Evolutionary conservation across 1,140 invertebrate species (phyloP), one percentile per base, ranked within the genome.

Genomic region (Bombus soroeensis): DNA sequence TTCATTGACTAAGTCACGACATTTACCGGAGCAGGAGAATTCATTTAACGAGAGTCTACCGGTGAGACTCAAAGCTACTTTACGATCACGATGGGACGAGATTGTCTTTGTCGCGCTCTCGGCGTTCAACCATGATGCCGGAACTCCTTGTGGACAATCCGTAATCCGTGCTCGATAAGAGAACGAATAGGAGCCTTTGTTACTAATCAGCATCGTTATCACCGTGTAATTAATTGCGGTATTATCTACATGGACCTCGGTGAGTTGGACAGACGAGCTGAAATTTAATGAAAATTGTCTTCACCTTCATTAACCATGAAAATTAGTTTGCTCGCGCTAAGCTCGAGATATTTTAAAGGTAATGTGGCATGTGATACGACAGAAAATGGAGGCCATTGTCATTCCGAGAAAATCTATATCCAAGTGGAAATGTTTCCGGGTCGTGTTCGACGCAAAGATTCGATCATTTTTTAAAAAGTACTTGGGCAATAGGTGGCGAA

Each of bases 161-260:
- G 85, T 86, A 78, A 96, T 91, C 80, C 91, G 93, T n/a, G 92
- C 90, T 73, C 90, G 92, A 90, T 95, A 95, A 13, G 92, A 80
- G 28, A 91, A 91, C 43, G 93, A 93, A 8, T 91, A 88, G 62
- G 95, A 86, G 43, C 95, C 95, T 37, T 88, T 91, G 88, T 96
- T 96, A 13, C 93, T 94, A 18, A 96, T 91, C 88, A 95, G 93
- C 10, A 94, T 90, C 28, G 92, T 94, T 32, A 96, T 86, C 39
- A 89, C 83, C 12, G 95, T 95, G 78, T 93, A 92, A 85, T 93
- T 92, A 9, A 91, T 80, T 73, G 92, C 91, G 0, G 94, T 94
- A 62, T 91, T 92, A 74, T 96, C 94, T 10, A 94, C 89, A 77
- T 95, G 94, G 9, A 95, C 92, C 88, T 96, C 94, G 32, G 94